Base-by-base conservation (phyloP, 2,797 vertebrate genomes). In the Yasuhikotakia modesta region DNA sequence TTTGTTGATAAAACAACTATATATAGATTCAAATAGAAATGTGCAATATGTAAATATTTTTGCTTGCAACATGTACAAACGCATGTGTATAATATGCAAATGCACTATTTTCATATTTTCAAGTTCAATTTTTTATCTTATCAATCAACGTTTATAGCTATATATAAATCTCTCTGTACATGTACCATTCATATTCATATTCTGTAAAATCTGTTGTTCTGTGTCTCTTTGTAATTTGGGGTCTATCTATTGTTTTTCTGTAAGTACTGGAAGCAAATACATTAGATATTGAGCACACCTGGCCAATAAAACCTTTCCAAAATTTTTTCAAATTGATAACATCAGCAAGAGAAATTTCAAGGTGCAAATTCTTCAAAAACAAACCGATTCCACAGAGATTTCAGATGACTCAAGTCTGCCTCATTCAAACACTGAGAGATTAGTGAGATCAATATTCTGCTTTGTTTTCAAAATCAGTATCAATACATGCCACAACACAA, bases 381-480 rank as follows among this genome's bases (percentile, higher is more conserved):
- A 61, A 14, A 58, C 27, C 4, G 27, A 27, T 27, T 27, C 27
- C 27, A 27, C 74, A 63, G 27, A 64, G 21, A 52, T 72, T 27
- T 72, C 16, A 68, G 75, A 70, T 46, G 76, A 71, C 65, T 43
- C 67, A 68, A 73, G 60, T 58, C 68, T 55, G 17, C 60, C 69
- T 65, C 55, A 52, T 71, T 82, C 68, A 5, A 81, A 69, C 43
- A 43, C 66, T 71, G 63, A 75, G 64, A 70, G 76, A 85, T 82
- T 79, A 73, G 73, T 58, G 73, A 57, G 65, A 69, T 35, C 73
- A 70, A 68, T 80, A 43, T 71, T 79, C 39, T 46, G 76, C 69
- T 77, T 84, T 83, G 69, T 76, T 85, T 82, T 81, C 11, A 81
- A 57, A 76, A 82, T 85, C 81, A 80, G 82, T 82, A 80, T 80